Conservation (phyloP, 1,140 invertebrate species). For the Drusus annulatus region DNA sequence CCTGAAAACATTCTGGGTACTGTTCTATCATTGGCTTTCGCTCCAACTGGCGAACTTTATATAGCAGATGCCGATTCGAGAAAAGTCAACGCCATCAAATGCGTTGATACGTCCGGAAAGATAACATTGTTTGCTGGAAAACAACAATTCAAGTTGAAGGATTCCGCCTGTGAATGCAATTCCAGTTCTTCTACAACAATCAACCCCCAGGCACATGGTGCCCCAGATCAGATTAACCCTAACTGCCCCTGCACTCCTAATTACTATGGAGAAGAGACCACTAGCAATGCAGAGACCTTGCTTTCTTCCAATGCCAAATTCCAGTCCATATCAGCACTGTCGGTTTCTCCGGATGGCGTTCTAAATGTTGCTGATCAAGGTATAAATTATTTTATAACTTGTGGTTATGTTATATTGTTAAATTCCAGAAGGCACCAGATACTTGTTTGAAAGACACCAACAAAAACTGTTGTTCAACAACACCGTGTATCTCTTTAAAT, state of each 20-base stretch:
- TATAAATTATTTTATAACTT: constrained; percentile 57
- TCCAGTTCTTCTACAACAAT: constrained; percentile 72
- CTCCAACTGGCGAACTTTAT: constrained; percentile 93
- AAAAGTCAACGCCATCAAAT: constrained; percentile 89
- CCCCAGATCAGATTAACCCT: constrained; percentile 66
- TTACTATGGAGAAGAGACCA: constrained; percentile 75
- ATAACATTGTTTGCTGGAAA: constrained; percentile 88
- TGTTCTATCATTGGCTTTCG: constrained; percentile 89
- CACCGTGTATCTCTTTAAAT: too few species aligned
- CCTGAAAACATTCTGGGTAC: constrained; percentile 79
- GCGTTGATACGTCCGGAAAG: constrained; percentile 86
- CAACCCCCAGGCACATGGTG: constrained; percentile 64
- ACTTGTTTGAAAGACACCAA: too few species aligned
- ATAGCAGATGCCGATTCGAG: constrained; percentile 94
- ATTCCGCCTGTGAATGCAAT: constrained; percentile 74
- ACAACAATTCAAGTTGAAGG: constrained; percentile 75
- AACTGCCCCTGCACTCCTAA: constrained; percentile 74
- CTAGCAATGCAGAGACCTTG: constrained; percentile 85
- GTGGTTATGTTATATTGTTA: too few species aligned
- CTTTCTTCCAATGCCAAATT: constrained; percentile 92
- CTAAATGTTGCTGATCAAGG: constrained; percentile 96
- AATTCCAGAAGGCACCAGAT: too few species aligned
- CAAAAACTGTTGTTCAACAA: too few species aligned
- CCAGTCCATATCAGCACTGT: constrained; percentile 91
- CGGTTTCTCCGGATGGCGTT: constrained; percentile 94